Evolutionary conservation across 1,140 invertebrate species (phyloP), one percentile per base, ranked within the genome.

Genomic region (Lucilia sericata): DNA sequence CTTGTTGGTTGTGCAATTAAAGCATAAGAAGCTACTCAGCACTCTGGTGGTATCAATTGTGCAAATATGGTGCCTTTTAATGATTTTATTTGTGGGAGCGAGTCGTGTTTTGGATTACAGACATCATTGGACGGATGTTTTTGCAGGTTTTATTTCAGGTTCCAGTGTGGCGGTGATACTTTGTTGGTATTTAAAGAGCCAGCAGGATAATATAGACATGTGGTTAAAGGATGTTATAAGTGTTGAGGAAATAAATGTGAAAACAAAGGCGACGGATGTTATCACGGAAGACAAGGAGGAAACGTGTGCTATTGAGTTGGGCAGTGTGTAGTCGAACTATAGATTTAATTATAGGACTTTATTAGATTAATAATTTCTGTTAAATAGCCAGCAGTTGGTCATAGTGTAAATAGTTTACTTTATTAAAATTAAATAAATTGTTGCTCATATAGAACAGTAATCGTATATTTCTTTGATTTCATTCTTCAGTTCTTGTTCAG

Each of bases 51-150:
- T 80, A 17, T 17, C 9, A 12, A 49, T 80, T 12, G 7, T 80
- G 19, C 76, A 80, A 80, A 70, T 80, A 10, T 49, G 17, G 5
- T 21, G 76, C 13, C 17, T 80, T 19, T 21, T 80, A 0, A 13
- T 19, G 42, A 42, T 42, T 17, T 80, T n/a, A 42, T 80, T 49
- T 80, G 76, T 80, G n/a, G 95, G 95, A 19, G 93, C 97, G 92
- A 96, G 96, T 9, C 93, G 98, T 19, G 94, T 99, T n/a, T 96
- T 96, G 7, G 96, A 99, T 92, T 98, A 99, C 91, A 99, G 98
- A 92, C 98, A 99, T 92, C 98, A 99, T 89, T 98, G 97, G 88
- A 88, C 88, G 86, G 95, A 94, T 88, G 94, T 95, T 17, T 88
- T 94, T 5, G 92, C 92, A 74, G 94, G 94, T 7, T 92, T 92